A percentile compares a stretch with the other conserved stretches of the same genome.
Conservation (phyloP, 2,888 invertebrate species). For the Lysandra bellargus region DNA sequence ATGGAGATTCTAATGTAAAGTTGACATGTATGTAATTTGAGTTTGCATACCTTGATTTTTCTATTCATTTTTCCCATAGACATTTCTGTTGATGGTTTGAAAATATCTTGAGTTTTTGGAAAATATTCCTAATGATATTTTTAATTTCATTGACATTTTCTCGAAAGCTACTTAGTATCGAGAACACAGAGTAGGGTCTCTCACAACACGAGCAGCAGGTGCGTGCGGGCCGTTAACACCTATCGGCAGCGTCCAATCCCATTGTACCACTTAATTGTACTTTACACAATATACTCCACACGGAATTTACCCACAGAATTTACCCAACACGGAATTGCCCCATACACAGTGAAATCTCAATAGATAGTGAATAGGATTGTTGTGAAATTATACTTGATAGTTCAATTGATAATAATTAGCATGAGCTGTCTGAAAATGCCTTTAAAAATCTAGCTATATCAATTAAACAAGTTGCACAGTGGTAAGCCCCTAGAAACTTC, state of each 20-base stretch:
- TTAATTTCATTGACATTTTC: not conserved
- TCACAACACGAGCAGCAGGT: slow-evolving; percentile 48
- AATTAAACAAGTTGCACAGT: too few species aligned
- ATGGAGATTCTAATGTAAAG: too few species aligned
- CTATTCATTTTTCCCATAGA: too few species aligned
- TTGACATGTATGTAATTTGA: too few species aligned
- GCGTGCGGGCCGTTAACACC: slow-evolving; percentile 51
- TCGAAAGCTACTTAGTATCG: not conserved
- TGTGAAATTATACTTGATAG: not conserved
- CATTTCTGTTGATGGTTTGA: too few species aligned
- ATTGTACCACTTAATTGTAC: slow-evolving; percentile 48
- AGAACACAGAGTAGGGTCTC: slow-evolving; percentile 40
- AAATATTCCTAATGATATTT: not conserved
- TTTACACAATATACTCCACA: slow-evolving; percentile 40
- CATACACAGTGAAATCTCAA: not conserved
- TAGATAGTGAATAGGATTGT: not conserved
- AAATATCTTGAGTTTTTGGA: too few species aligned
- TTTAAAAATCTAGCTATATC: too few species aligned
- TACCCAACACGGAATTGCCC: not conserved
- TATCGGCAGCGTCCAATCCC: slow-evolving; percentile 49
- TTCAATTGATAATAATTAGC: too few species aligned
- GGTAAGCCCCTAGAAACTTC: too few species aligned
- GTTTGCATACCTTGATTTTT: too few species aligned
- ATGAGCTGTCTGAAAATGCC: too few species aligned
- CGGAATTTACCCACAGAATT: slow-evolving; percentile 5